Evolutionary conservation across 2,888 invertebrate species (phyloP).

Genomic region (Plagiodera versicolora): DNA sequence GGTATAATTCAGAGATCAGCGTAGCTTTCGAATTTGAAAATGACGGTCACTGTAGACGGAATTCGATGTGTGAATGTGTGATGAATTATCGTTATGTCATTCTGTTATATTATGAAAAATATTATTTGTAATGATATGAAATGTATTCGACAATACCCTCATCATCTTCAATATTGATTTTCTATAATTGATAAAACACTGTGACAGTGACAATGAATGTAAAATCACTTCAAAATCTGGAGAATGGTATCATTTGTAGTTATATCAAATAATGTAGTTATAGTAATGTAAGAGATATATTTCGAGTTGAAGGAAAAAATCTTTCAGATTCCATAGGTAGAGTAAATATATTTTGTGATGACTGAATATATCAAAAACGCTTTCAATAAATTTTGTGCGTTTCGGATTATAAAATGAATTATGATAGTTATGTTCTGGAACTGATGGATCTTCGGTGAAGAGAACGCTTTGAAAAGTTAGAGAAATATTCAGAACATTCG

Average conservation of each 20-base stretch:
- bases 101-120: not conserved
- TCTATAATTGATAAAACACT: not conserved
- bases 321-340: no score
- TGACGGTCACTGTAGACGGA: not conserved
- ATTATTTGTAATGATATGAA: not conserved
- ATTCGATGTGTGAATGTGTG: not conserved
- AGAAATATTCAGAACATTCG: no score
- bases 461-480: no score
- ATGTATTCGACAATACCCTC: not conserved
- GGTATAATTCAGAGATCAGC: not conserved
- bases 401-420: no score
- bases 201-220: not conserved
- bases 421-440: no score
- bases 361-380: no score
- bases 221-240: not conserved
- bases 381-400: no score
- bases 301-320: no score
- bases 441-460: no score
- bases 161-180: not conserved
- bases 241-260: not conserved
- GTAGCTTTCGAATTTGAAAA: conserved; percentile 3
- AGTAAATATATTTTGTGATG: no score
- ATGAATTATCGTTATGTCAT: not conserved
- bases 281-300: no score
- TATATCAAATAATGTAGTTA: not conserved